Evolutionary conservation across 1,140 invertebrate genomes (phyloP).

Genomic region (Pseudomyrmex dendroicus): DNA sequence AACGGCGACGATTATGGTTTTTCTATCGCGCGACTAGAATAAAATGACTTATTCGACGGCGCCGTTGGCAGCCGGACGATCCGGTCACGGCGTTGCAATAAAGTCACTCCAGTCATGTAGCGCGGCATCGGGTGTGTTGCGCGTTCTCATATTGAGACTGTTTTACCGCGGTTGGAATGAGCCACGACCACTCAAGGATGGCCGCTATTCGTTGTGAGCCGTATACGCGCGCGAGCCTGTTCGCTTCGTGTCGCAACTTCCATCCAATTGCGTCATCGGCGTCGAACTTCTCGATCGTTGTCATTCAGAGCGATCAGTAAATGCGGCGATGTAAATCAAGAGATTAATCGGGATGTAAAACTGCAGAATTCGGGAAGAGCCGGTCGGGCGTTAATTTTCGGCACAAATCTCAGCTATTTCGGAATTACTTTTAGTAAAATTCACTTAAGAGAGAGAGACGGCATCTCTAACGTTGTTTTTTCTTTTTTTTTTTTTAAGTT

Average conservation of each 20-base stretch:
- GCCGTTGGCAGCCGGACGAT: slow-evolving; percentile 17
- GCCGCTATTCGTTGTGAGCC: slow-evolving; percentile 67
- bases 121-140: slow-evolving; percentile 49
- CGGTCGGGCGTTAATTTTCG: background rate
- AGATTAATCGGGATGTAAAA: background rate
- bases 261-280: slow-evolving; percentile 68
- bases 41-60: slow-evolving; percentile 27
- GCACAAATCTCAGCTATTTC: background rate
- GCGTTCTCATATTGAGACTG: slow-evolving; percentile 52
- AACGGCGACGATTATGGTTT: background rate
- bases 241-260: slow-evolving; percentile 69
- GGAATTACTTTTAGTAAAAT: background rate
- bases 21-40: slow-evolving; percentile 6
- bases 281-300: slow-evolving; percentile 22
- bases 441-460: background rate
- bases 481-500: no score
- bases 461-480: no score
- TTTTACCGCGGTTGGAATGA: slow-evolving; percentile 67
- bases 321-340: slow-evolving; percentile 1
- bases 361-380: background rate
- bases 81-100: slow-evolving; percentile 48
- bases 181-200: slow-evolving; percentile 78
- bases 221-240: slow-evolving; percentile 16
- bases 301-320: slow-evolving; percentile 16
- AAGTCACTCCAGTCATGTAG: slow-evolving; percentile 39